Percentiles rank a stretch among this genome's conserved stretches.
phyloP scores from a whole-genome alignment of 2,888 invertebrate genomes.

The Drosophila atripex region DNA sequence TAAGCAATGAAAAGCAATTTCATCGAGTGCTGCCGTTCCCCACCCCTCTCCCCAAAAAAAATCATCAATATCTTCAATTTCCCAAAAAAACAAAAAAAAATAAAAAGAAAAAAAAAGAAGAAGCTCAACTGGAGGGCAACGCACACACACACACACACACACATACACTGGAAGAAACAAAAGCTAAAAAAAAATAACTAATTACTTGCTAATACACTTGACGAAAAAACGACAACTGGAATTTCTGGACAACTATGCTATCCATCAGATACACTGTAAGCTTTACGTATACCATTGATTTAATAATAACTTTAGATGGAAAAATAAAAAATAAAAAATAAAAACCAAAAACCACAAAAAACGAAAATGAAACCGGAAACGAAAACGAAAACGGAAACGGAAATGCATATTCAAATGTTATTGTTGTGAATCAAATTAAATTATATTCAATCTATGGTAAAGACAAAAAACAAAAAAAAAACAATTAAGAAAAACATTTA shows the following conservation, averaged over 20 bases:
- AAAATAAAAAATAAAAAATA: constrained; percentile 25
- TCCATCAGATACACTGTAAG: constrained; percentile 49
- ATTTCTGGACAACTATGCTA: constrained; percentile 13
- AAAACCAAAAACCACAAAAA: not conserved
- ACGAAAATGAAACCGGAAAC: constrained; percentile 1
- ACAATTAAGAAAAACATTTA: constrained; percentile 12
- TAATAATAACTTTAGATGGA: constrained; percentile 47
- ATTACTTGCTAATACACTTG: not conserved
- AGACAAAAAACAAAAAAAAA: no score
- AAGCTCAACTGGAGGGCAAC: constrained; percentile 35
- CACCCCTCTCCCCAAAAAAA: not conserved
- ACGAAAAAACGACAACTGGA: not conserved
- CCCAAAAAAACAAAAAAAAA: not conserved
- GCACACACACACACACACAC: constrained; percentile 50
- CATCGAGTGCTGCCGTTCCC: constrained; percentile 23
- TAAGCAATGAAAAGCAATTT: constrained; percentile 66
- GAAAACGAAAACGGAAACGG: constrained; percentile 8
- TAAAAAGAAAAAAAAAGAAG: not conserved
- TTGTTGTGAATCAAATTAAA: constrained; percentile 79
- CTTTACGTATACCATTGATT: constrained; percentile 59
- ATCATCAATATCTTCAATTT: not conserved
- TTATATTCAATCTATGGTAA: constrained; percentile 58
- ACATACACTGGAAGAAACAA: not conserved
- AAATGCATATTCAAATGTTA: constrained; percentile 78
- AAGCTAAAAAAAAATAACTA: not conserved